phyloP scores from a whole-genome alignment of 92 coral and sea anemone species.

The Parazoanthus swiftii region DNA sequence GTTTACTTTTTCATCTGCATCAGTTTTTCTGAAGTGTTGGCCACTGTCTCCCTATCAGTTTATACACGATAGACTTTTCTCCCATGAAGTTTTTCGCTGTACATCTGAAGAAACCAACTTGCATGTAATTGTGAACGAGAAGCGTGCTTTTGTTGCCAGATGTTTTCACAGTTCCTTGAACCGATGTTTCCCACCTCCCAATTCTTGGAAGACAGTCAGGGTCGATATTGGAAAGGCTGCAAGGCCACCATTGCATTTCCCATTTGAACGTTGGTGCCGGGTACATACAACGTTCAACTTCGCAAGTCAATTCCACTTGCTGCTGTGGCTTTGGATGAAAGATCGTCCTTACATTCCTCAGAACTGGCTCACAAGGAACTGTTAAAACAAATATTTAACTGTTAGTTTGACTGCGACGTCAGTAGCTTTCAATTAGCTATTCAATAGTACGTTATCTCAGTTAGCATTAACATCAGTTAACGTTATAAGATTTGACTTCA shows the following conservation, averaged over 20 bases:
- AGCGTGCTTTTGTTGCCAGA: conserved; percentile 23
- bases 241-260: conserved; percentile 42
- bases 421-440: background rate
- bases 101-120: conserved; percentile 14
- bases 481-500: no score
- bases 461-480: no score
- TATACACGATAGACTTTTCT: conserved; percentile 3
- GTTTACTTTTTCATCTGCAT: background rate
- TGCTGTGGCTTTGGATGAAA: background rate
- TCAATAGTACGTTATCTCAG: no score
- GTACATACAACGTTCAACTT: conserved; percentile 6
- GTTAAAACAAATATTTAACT: background rate
- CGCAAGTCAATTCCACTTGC: conserved; percentile 9
- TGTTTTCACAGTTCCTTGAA: background rate
- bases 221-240: background rate
- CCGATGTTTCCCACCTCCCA: background rate
- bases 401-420: no score
- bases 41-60: conserved; percentile 14
- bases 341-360: conserved; percentile 5
- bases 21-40: background rate
- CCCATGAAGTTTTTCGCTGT: conserved; percentile 23
- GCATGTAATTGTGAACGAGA: background rate
- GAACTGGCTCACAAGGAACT: conserved; percentile 39
- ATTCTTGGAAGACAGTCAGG: background rate
- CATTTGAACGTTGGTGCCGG: conserved; percentile 15